Evolutionary conservation across 2,797 vertebrate genomes (phyloP).

Genomic region (Bradypodion ventrale): DNA sequence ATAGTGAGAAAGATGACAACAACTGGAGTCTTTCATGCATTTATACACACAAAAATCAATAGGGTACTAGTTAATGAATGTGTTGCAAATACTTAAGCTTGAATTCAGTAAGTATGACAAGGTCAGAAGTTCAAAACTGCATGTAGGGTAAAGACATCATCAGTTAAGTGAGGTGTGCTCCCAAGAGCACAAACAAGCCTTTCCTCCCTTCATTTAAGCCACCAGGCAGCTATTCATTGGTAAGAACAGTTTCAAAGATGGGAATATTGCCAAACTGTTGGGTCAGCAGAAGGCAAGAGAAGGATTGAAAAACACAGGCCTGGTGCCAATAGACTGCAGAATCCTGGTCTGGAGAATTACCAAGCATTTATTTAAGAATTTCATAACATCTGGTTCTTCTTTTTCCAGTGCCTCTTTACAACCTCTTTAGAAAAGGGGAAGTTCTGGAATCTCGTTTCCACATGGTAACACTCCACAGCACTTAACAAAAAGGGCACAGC

Average conservation of each 20-base stretch:
- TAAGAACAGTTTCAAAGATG: constrained; percentile 21
- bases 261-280: constrained; percentile 57
- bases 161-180: constrained; percentile 4
- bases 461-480: constrained; percentile 51
- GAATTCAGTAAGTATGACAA: neutral
- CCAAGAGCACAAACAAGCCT: constrained; percentile 30
- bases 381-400: constrained; percentile 65
- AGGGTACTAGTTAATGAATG: neutral
- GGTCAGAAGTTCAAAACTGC: neutral
- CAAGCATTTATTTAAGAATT: constrained; percentile 63
- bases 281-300: constrained; percentile 55
- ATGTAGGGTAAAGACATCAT: neutral
- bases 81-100: neutral
- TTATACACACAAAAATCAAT: neutral
- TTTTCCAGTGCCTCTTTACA: constrained; percentile 47
- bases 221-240: constrained; percentile 18
- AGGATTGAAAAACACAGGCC: constrained; percentile 54
- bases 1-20: neutral
- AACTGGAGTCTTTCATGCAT: neutral
- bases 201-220: constrained; percentile 34
- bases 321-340: constrained; percentile 62
- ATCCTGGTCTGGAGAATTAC: constrained; percentile 60
- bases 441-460: constrained; percentile 61
- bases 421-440: constrained; percentile 57
- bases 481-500: constrained; percentile 45